Base-by-base conservation (phyloP, 2,888 invertebrate genomes). In the Eledona agricola region DNA sequence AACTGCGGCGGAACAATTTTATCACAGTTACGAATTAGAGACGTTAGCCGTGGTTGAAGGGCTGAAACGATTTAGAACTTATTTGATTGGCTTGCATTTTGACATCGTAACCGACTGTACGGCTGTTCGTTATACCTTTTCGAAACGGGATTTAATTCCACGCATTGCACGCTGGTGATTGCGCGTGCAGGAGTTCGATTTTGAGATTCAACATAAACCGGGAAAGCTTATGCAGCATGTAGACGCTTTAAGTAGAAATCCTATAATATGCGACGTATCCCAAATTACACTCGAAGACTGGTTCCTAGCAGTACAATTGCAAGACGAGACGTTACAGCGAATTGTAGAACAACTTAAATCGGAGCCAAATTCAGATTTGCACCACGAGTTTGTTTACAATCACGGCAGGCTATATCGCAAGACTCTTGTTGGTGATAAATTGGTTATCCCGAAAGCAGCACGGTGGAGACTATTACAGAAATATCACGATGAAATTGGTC, bases 401-500 rank as follows among this genome's bases (percentile, higher is more conserved):
- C 13, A 52, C 25, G 11, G 45, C 6, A 17, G 57, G n/a, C 26
- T 59, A 10, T 62, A 50, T 17, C 13, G 59, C 4, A 57, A 37
- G 34, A 60, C 57, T 4, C 34, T 28, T 0, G 23, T 52, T 4
- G 67, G 67, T 1, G 58, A 63, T 31, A 52, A 64, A 9, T 53
- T 71, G 1, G 64, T 66, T 10, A 69, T 71, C 0, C 70, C 69
- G 0, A 34, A 31, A n/a, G 19, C n/a, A 1, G 63, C 65, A 16
- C 50, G 66, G 4, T 73, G 68, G 62, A 68, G 54, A 43, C 37
- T 72, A 2, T 6, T 68, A 1, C 66, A 66, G 23, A 69, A 63
- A 63, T 58, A 63, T 26, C 71, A 70, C 40, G 70, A 72, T 49
- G 62, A 70, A 1, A 65, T 71, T n/a, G 71, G 71, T 1, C 68